Evolutionary conservation across 2,888 invertebrate species (phyloP).

Genomic region (Anodontia alba): DNA sequence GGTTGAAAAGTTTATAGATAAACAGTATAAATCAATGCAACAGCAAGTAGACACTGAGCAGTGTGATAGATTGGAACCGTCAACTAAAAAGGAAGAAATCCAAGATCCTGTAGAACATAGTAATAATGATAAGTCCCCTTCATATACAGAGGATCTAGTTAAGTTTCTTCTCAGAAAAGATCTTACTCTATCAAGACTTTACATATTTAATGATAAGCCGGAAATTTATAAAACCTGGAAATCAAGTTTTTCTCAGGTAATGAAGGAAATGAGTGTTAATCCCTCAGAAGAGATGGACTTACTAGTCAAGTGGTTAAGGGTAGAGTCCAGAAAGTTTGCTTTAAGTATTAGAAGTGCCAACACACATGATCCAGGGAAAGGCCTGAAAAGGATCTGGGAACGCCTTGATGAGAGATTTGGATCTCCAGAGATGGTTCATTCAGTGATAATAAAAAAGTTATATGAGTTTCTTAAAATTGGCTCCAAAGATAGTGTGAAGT

Average conservation of each 20-base stretch:
- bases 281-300: conserved; percentile 25
- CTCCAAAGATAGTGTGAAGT: background rate
- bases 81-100: background rate
- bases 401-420: conserved; percentile 41
- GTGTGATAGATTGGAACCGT: background rate
- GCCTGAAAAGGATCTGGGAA: conserved; percentile 27
- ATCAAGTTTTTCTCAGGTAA: conserved; percentile 14
- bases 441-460: conserved; percentile 11
- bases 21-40: background rate
- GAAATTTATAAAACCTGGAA: conserved; percentile 27
- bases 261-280: too few species aligned
- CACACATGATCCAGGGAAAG: conserved; percentile 9
- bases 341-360: conserved; percentile 33
- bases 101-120: background rate
- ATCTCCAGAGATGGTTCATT: conserved; percentile 20
- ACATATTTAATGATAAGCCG: conserved; percentile 22
- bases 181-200: conserved; percentile 1
- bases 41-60: background rate
- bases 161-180: background rate
- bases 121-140: background rate
- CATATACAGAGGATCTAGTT: background rate
- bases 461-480: conserved; percentile 11
- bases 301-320: conserved; percentile 18
- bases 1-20: background rate
- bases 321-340: conserved; percentile 31